phyloP scores from a whole-genome alignment of 2,797 vertebrate species.

The Sebastes iracundus region DNA sequence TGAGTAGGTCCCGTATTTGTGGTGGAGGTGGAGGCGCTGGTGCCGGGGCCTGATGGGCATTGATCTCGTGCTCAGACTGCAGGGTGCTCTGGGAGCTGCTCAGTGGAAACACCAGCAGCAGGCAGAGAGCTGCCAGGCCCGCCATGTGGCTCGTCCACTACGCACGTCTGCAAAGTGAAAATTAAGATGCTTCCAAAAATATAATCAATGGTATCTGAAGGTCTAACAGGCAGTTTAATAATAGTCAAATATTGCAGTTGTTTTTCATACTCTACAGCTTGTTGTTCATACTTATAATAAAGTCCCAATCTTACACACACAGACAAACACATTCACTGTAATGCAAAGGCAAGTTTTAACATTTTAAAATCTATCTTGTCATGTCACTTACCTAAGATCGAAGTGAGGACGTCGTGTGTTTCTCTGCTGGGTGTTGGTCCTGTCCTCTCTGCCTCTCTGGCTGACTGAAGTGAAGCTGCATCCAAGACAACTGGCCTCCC shows the following conservation, averaged over 20 bases:
- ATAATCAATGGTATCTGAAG: background rate
- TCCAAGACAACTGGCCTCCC: slow-evolving; percentile 77
- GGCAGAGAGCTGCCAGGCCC: slow-evolving; percentile 46
- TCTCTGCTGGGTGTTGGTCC: slow-evolving; percentile 49
- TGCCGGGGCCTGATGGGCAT: slow-evolving; percentile 37
- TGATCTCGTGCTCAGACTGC: slow-evolving; percentile 45
- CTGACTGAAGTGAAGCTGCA: slow-evolving; percentile 53
- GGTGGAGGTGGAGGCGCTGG: slow-evolving; percentile 21
- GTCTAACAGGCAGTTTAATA: background rate
- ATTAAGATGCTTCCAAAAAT: background rate
- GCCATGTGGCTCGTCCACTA: slow-evolving; percentile 45
- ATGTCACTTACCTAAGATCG: slow-evolving; percentile 50
- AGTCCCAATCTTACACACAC: background rate
- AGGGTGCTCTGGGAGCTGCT: slow-evolving; percentile 70
- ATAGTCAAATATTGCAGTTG: background rate
- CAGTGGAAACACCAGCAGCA: slow-evolving; percentile 69
- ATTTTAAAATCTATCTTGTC: background rate
- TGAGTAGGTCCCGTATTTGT: slow-evolving; percentile 39
- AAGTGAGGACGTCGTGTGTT: slow-evolving; percentile 6
- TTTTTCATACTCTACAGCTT: background rate
- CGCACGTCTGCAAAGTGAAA: background rate
- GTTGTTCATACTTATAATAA: background rate
- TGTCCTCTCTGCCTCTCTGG: slow-evolving; percentile 39
- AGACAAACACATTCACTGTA: background rate
- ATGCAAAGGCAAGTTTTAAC: background rate